Base-by-base conservation (phyloP, 2,888 invertebrate species). In the Nomada ruficornis region DNA sequence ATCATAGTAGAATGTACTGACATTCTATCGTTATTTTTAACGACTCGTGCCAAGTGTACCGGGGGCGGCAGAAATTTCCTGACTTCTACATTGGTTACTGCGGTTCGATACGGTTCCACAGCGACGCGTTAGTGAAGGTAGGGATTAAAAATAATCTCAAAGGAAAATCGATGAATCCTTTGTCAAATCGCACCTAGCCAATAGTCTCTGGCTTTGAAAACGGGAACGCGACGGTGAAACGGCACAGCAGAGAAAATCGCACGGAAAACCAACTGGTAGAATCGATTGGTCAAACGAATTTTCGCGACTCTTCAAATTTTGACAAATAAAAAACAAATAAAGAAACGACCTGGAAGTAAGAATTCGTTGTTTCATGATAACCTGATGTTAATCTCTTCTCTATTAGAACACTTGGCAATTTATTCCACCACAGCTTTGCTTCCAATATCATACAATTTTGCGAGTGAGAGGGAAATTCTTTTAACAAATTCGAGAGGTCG, bases 81-180 rank as follows among this genome's bases (percentile, higher is more conserved):
- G 57, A 26, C 18, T 57, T 69, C 2, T 44, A n/a, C 20, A 3
- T 2, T 9, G 54, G n/a, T 7, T 7, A 5, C 44, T 26, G n/a
- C 50, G 50, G 65, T 50, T 52, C 13, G n/a, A n/a, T 13, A 13
- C 15, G 5, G 52, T 67, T 7, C 18, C 55, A 42, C 5, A 54
- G 18, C 67, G 15, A 15, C 15, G 29, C 29, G 70, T 29, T 13
- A 36, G 60, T 70, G 70, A 69, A 54, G 83, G 81, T 88, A 89
- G 88, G 89, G 89, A 90, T 90, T 90, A 91, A 90, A 90, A 84
- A 84, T 85, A 71, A 75, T 77, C 80, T 82, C 85, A 82, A 89
- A 84, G 78, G 87, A 81, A 88, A 89, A 89, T 89, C 90, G 83
- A 88, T 85, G 83, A 84, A 71, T 87, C 86, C 85, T 90, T 90